Percentiles rank a stretch among this genome's conserved stretches.
Conservation (phyloP, 1,140 invertebrate genomes). For the Bombus confusus region DNA sequence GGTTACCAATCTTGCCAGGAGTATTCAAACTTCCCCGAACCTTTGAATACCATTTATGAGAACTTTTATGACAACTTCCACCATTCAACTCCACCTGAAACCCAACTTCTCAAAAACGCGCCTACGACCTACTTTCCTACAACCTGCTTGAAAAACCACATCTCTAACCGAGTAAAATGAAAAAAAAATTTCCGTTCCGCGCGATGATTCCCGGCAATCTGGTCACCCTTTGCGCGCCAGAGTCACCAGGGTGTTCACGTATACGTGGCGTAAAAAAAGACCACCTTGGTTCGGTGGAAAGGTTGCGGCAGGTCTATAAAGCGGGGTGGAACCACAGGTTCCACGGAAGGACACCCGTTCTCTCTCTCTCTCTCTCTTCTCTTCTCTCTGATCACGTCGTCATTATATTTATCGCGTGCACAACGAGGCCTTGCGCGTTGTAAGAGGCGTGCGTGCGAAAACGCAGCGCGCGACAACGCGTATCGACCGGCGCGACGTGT, state of each 20-base stretch:
- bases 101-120: not conserved
- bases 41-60: not conserved
- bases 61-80: not conserved
- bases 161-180: not conserved
- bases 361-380: not conserved
- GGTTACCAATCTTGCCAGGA: not conserved
- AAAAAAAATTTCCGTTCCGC: not conserved
- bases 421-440: not conserved
- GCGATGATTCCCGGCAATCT: not conserved
- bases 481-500: conserved; percentile 8
- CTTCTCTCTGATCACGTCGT: conserved; percentile 3
- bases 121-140: not conserved
- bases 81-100: not conserved
- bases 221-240: not conserved
- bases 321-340: not conserved
- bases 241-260: not conserved
- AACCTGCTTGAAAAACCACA: not conserved
- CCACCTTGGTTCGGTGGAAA: conserved; percentile 16
- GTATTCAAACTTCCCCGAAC: not conserved
- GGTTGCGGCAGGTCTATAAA: conserved; percentile 11
- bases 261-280: conserved; percentile 21
- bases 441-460: not conserved
- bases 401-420: conserved; percentile 36
- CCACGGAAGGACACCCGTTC: conserved; percentile 15
- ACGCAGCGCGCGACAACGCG: not conserved